Base-by-base conservation (phyloP, 2,888 invertebrate species). In the Oscheius onirici region DNA sequence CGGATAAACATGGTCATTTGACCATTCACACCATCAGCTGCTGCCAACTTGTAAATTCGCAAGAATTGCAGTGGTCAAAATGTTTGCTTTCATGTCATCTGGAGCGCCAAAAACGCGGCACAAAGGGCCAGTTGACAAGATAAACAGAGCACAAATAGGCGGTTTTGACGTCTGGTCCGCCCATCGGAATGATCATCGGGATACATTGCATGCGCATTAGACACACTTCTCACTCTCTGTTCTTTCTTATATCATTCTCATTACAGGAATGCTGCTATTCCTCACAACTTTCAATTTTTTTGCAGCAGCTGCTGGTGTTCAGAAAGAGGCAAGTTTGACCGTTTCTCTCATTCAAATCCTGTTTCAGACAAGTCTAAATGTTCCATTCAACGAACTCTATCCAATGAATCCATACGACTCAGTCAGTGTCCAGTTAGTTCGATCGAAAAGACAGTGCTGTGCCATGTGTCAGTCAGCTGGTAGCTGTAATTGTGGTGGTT, bases 401-500 rank as follows among this genome's bases (percentile, higher is more conserved):
- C 49, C 63, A 15, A 20, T 41, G 8, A 46, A 28, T 49, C 63
- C 63, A 0, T 63, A 46, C 17, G 49, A 63, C 17, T 46, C 63
- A 2, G 63, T 28, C 34, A 58, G 41, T 58, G 41, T 40, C 17
- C 41, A 58, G 15, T 20, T 58, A 1, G 17, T 52, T 40, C 55
- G 82, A n/a, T 69, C 74, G 0, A 79, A 79, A 49, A 69, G 82
- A 57, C 82, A 82, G 72, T 82, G 82, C 60, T 82, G 82, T 67
- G 73, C 77, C n/a, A 75, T 77, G 77, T 82, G 82, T 49, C 70
- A 57, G 34, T 69, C 73, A 26, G 49, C 67, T 20, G 76, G 71
- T 17, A 71, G 72, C 66, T 82, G 82, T 72, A 78, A 78, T 41
- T 80, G 77, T 49, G 78, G 80, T 20, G 76, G 76, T 40, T 82